A percentile compares a stretch with the other conserved stretches of the same genome.
Evolutionary conservation across 1,140 invertebrate species (phyloP).

Genomic region (Caerostris extrusa): DNA sequence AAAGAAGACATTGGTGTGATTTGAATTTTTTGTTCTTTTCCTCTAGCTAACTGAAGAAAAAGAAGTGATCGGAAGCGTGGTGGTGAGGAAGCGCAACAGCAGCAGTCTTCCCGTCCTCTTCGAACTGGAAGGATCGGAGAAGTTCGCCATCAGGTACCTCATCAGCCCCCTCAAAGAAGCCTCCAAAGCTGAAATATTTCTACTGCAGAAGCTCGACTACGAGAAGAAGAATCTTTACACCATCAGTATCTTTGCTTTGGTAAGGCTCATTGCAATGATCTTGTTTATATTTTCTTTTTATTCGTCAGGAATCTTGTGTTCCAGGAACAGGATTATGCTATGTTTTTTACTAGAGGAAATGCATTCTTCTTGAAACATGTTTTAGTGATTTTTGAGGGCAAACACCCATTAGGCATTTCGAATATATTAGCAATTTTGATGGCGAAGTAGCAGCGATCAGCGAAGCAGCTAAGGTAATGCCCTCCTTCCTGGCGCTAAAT

Average conservation of each 20-base stretch:
- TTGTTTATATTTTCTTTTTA: no score
- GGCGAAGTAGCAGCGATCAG: no score
- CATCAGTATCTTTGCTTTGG: conserved; percentile 90
- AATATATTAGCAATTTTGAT: no score
- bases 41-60: conserved; percentile 89
- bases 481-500: no score
- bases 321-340: no score
- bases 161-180: conserved; percentile 86
- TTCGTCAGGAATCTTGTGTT: no score
- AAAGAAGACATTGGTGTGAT: no score
- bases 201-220: conserved; percentile 90
- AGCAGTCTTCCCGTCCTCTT: conserved; percentile 89
- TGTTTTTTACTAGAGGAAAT: no score
- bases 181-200: conserved; percentile 88
- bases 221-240: conserved; percentile 92
- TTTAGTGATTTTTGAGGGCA: no score
- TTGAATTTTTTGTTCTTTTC: not conserved
- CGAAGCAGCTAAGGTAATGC: no score
- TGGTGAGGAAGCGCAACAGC: conserved; percentile 89
- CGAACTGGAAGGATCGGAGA: conserved; percentile 87
- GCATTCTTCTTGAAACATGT: no score
- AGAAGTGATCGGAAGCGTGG: conserved; percentile 89
- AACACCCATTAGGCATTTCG: no score
- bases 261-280: conserved; percentile 81
- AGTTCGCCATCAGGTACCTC: conserved; percentile 89